Percentiles rank a stretch among this genome's conserved stretches.
These are phyloP conservation scores for Tanaodytes sp. DNA, from an alignment of 2,888 invertebrate species.

Conservation along the genomic window DNA sequence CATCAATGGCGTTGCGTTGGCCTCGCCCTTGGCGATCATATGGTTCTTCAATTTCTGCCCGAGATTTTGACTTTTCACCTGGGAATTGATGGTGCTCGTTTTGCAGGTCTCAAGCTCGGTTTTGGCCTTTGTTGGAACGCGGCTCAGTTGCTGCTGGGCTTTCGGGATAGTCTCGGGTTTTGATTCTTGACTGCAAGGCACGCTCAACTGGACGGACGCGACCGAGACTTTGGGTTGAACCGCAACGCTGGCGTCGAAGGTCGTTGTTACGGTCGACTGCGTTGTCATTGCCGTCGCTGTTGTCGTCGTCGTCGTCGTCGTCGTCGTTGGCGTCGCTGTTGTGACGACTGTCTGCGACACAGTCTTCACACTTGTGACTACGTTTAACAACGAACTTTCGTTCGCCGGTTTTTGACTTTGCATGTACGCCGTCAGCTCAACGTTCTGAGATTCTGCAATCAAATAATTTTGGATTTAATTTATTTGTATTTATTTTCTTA, in stretches of 20 bases:
- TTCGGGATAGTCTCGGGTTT: constrained; percentile 48
- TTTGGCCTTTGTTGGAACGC: constrained; percentile 55
- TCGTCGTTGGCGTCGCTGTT: constrained; percentile 36
- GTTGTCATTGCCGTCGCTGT: constrained; percentile 26
- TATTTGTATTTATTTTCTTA: too few species aligned
- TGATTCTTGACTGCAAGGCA: constrained; percentile 35
- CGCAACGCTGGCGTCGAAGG: constrained; percentile 63
- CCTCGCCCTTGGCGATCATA: constrained; percentile 59
- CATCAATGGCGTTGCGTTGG: constrained; percentile 35
- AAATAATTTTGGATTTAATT: constrained; percentile 2
- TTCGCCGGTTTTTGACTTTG: constrained; percentile 61
- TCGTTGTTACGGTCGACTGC: background rate
- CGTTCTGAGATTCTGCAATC: constrained; percentile 71
- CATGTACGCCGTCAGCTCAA: constrained; percentile 63
- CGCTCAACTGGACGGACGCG: constrained; percentile 28
- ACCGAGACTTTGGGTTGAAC: constrained; percentile 52
- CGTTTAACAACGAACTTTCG: constrained; percentile 57
- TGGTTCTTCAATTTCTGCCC: constrained; percentile 68
- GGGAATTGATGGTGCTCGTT: constrained; percentile 51
- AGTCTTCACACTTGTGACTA: constrained; percentile 56
- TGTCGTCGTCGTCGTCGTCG: constrained; percentile 4
- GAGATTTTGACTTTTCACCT: constrained; percentile 58
- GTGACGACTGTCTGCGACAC: constrained; percentile 28
- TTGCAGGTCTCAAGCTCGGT: constrained; percentile 50
- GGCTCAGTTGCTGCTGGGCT: constrained; percentile 55